Percentiles rank a stretch among this genome's conserved stretches.
Evolutionary conservation across 2,888 invertebrate genomes (phyloP).

Genomic region (Trimorus sp.): DNA sequence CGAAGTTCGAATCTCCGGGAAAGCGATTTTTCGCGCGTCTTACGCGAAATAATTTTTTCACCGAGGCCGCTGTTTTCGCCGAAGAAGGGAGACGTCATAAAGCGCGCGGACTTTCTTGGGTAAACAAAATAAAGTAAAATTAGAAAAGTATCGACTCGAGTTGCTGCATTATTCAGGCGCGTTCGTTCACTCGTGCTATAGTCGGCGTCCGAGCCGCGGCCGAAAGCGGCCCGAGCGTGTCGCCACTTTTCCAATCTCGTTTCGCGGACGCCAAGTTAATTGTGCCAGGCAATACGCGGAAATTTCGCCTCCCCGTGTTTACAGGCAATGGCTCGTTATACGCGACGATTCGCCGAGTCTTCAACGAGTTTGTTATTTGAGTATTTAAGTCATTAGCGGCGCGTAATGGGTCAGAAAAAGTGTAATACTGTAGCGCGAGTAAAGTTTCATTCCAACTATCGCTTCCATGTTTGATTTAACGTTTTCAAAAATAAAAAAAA

Average conservation of each 20-base stretch:
- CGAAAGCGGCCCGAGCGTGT: slow-evolving; percentile 13
- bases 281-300: slow-evolving; percentile 5
- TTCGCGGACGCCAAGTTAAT: slow-evolving; percentile 24
- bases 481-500: too few relatives aligned
- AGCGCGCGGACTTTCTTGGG: slow-evolving; percentile 10
- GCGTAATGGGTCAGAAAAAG: slow-evolving; percentile 35
- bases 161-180: slow-evolving; percentile 38
- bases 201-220: slow-evolving; percentile 14
- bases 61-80: background rate
- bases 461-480: too few relatives aligned
- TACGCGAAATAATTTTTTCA: slow-evolving; percentile 1
- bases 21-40: too few relatives aligned
- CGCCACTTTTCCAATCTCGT: background rate
- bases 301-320: slow-evolving; percentile 25
- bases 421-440: slow-evolving; percentile 9
- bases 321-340: slow-evolving; percentile 16
- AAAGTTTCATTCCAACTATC: too few relatives aligned
- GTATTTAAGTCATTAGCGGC: slow-evolving; percentile 57
- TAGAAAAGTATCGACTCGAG: slow-evolving; percentile 44
- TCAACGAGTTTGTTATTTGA: slow-evolving; percentile 61
- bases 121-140: slow-evolving; percentile 52
- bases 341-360: slow-evolving; percentile 17
- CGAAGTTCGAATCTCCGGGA: too few relatives aligned
- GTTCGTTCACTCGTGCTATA: slow-evolving; percentile 39
- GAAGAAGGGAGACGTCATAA: slow-evolving; percentile 8